These are phyloP conservation scores for Eunapius fragilis DNA, from an alignment of 37 sponge, comb jelly and placozoan species.

Conservation along the genomic window DNA sequence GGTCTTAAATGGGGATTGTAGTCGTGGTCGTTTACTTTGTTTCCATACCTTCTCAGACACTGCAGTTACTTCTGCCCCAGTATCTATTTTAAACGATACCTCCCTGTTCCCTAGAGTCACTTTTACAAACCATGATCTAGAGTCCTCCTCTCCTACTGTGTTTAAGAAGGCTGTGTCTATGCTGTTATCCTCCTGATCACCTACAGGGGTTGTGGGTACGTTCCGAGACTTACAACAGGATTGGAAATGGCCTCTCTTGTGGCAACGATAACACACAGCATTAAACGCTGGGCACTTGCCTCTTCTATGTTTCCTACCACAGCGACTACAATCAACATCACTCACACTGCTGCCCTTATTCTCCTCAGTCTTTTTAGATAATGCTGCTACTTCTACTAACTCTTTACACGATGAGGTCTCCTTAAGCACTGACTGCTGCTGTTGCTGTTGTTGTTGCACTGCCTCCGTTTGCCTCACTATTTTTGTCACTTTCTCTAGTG, in stretches of 20 bases:
- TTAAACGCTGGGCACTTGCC: conserved; percentile 17
- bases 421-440: too few species aligned
- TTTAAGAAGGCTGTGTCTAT: too few species aligned
- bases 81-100: conserved; percentile 30
- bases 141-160: too few species aligned
- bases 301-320: neutral
- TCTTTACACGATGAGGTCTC: too few species aligned
- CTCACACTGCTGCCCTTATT: too few species aligned
- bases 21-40: neutral
- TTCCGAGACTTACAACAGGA: neutral
- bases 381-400: too few species aligned
- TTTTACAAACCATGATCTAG: neutral
- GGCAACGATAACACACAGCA: conserved; percentile 16
- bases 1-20: neutral
- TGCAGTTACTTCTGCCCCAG: conserved; percentile 38
- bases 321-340: too few species aligned
- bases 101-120: neutral
- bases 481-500: conserved; percentile 3
- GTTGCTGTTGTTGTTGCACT: conserved; percentile 3
- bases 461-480: neutral
- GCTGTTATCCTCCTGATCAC: too few species aligned
- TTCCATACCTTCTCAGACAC: neutral
- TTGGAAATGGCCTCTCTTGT: conserved; percentile 21
- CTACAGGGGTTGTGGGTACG: too few species aligned
- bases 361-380: too few species aligned